Conservation (phyloP, 2,797 vertebrate species). For the Phoxinus dragarum region DNA sequence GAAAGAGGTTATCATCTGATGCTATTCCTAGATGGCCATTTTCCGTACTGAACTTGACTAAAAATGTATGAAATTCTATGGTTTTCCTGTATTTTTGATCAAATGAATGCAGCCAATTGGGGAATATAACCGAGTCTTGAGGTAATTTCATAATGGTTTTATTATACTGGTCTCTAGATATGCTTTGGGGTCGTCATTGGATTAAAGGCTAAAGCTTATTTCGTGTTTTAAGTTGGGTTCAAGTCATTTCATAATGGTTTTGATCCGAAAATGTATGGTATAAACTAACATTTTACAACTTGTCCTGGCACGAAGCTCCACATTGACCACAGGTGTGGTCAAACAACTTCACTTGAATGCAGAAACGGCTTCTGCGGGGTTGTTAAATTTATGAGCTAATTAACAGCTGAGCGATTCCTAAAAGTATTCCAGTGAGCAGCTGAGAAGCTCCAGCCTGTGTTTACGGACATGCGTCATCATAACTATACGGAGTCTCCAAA, state of each 20-base stretch:
- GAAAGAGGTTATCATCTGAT: conserved; percentile 6
- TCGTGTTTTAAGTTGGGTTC: neutral
- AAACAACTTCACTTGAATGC: conserved; percentile 54
- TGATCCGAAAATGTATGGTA: neutral
- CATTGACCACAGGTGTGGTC: conserved; percentile 48
- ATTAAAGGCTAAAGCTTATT: neutral
- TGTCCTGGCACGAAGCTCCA: conserved; percentile 2
- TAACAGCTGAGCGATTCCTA: conserved; percentile 56
- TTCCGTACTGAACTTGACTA: neutral
- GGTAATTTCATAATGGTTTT: neutral
- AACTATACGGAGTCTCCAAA: conserved; percentile 39
- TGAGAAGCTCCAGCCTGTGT: conserved; percentile 13
- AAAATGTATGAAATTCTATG: neutral
- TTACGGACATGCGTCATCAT: conserved; percentile 54
- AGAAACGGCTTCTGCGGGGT: conserved; percentile 46
- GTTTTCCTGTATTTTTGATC: neutral
- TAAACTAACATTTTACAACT: conserved; percentile 2
- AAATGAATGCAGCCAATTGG: neutral
- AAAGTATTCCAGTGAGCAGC: conserved; percentile 47
- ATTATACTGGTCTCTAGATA: neutral
- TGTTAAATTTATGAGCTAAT: conserved; percentile 65
- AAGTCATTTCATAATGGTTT: conserved; percentile 22
- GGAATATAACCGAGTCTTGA: neutral
- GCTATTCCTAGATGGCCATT: neutral
- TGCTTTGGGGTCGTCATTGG: neutral